phyloP scores from a whole-genome alignment of 2,888 invertebrate genomes.

The Lochmaea crataegi region DNA sequence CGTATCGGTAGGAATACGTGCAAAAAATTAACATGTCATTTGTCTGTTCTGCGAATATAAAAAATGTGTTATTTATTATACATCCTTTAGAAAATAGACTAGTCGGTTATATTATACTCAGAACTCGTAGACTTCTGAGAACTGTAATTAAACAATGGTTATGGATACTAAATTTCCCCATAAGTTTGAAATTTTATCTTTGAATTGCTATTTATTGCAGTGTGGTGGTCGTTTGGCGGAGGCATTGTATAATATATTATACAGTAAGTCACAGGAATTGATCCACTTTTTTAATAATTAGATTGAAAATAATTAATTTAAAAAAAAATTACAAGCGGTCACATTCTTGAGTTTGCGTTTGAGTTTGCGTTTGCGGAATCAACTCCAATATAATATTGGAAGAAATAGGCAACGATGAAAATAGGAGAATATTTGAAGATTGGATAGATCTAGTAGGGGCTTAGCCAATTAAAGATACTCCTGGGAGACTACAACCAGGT shows the following conservation, averaged over 20 bases:
- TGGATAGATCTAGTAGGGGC: too few relatives aligned
- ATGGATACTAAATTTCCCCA: neutral
- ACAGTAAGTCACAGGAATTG: neutral
- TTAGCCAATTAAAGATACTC: too few relatives aligned
- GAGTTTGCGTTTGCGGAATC: too few relatives aligned
- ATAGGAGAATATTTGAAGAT: too few relatives aligned
- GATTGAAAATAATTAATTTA: too few relatives aligned
- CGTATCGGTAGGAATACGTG: neutral
- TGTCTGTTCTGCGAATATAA: neutral
- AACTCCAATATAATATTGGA: too few relatives aligned
- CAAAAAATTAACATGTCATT: slow-evolving; percentile 9
- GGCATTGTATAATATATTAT: neutral
- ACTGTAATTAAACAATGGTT: neutral
- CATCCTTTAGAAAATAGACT: neutral
- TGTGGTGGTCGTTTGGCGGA: neutral
- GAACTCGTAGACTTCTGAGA: neutral
- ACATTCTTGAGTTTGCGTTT: too few relatives aligned
- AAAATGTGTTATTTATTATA: neutral
- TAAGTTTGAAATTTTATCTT: neutral
- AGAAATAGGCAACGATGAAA: too few relatives aligned
- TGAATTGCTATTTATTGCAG: neutral
- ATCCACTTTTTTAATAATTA: too few relatives aligned
- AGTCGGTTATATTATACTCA: too few relatives aligned
- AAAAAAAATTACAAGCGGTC: too few relatives aligned
- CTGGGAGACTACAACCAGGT: too few relatives aligned